These are phyloP conservation scores for Ceramica pisi DNA, from an alignment of 2,888 invertebrate species.

Conservation along the genomic window DNA sequence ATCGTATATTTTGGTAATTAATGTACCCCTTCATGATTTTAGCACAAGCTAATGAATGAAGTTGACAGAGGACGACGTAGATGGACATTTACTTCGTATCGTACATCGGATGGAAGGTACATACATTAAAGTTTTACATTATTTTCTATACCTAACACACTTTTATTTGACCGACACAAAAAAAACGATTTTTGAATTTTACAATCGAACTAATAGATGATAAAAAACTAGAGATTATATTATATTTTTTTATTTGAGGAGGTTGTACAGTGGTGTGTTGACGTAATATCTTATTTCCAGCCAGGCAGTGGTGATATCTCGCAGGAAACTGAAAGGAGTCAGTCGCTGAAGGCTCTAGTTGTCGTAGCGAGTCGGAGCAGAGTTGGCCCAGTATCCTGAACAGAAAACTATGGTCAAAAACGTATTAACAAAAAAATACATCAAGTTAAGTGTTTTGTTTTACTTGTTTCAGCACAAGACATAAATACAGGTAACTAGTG, in stretches of 20 bases:
- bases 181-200: constrained; percentile 1
- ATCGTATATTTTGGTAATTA: constrained; percentile 18
- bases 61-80: constrained; percentile 49
- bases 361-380: constrained; percentile 82
- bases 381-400: constrained; percentile 85
- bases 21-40: constrained; percentile 28
- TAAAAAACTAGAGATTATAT: background rate
- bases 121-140: constrained; percentile 31
- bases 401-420: constrained; percentile 32
- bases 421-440: no score
- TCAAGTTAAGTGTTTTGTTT: no score
- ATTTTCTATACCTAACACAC: constrained; percentile 9
- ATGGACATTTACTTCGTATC: constrained; percentile 37
- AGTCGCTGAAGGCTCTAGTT: constrained; percentile 77
- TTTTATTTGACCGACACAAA: constrained; percentile 1
- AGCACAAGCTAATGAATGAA: constrained; percentile 41
- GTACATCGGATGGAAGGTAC: constrained; percentile 41
- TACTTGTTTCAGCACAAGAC: no score
- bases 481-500: no score
- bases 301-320: constrained; percentile 69
- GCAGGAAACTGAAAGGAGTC: constrained; percentile 72
- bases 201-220: background rate
- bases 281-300: constrained; percentile 73
- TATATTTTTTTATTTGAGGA: background rate
- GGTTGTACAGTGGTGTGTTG: constrained; percentile 53